These are phyloP conservation scores for Bettongia penicillata DNA, from an alignment of 2,113 vertebrate genomes.

Conservation along the genomic window DNA sequence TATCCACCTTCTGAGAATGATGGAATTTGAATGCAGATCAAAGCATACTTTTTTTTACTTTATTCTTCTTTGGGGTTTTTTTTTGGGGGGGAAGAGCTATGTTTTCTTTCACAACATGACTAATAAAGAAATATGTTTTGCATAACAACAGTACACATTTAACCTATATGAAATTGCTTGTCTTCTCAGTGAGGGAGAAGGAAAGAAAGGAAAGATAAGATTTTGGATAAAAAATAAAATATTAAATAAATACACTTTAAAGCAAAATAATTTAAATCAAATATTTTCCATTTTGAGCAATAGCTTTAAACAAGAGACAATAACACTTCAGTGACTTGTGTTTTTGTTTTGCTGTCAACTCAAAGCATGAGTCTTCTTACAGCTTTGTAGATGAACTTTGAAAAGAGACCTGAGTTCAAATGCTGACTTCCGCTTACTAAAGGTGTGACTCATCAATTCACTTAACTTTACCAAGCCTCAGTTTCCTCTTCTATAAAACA, in stretches of 20 bases:
- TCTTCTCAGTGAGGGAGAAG: neutral
- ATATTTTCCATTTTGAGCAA: conserved; percentile 58
- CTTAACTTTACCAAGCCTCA: neutral
- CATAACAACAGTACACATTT: neutral
- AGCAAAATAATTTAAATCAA: conserved; percentile 39
- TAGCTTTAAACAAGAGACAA: neutral
- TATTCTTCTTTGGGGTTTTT: neutral
- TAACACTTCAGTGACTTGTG: neutral
- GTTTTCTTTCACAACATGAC: neutral
- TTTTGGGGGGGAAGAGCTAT: neutral
- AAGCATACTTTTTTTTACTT: neutral
- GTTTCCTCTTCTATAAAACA: neutral
- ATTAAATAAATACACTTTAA: neutral
- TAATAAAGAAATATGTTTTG: neutral
- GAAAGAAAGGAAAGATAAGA: neutral
- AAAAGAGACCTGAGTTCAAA: neutral
- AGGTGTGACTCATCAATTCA: neutral
- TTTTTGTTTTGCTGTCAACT: neutral
- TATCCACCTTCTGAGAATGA: neutral
- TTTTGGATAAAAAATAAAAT: neutral
- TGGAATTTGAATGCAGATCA: neutral
- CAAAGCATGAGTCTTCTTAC: neutral
- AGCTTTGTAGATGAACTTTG: neutral
- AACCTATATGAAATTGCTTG: neutral
- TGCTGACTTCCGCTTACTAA: neutral